Percentiles rank a stretch among this genome's conserved stretches.
phyloP scores from a whole-genome alignment of 2,888 invertebrate species.

The Falcaria lacertinaria region DNA sequence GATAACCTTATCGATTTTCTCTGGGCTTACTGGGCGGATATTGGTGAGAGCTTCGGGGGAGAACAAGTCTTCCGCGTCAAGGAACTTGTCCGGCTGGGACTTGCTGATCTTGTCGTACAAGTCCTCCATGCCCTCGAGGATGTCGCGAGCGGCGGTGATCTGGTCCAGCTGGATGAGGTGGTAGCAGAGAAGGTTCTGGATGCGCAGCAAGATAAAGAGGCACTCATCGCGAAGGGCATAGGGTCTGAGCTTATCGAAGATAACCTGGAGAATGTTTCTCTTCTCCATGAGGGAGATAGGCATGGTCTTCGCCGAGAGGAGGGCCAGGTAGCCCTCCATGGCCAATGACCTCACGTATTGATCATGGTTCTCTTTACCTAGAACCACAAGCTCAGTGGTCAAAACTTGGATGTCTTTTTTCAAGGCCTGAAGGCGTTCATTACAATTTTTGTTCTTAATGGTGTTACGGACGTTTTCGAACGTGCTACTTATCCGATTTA shows the following conservation, averaged over 20 bases:
- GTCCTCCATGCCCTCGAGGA: conserved; percentile 72
- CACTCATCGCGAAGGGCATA: conserved; percentile 54
- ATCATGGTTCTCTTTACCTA: conserved; percentile 61
- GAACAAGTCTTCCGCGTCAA: conserved; percentile 80
- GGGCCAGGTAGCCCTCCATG: conserved; percentile 65
- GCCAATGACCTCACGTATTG: conserved; percentile 54
- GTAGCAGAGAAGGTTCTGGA: conserved; percentile 80
- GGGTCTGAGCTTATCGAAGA: conserved; percentile 57
- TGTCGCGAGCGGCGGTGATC: conserved; percentile 58
- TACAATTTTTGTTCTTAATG: conserved; percentile 52
- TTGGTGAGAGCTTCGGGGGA: conserved; percentile 41
- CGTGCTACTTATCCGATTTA: conserved; percentile 47
- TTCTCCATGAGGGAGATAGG: conserved; percentile 56
- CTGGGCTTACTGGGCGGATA: conserved; percentile 56
- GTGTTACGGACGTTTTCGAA: conserved; percentile 53
- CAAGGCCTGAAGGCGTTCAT: conserved; percentile 44
- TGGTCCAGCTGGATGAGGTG: conserved; percentile 76
- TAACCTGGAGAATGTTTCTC: conserved; percentile 46
- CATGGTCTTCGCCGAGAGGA: conserved; percentile 59
- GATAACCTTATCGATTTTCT: conserved; percentile 78
- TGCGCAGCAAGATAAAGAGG: conserved; percentile 74
- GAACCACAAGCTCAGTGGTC: conserved; percentile 46
- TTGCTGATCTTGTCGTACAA: conserved; percentile 61
- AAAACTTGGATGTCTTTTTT: conserved; percentile 57
- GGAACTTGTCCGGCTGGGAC: conserved; percentile 42